Conservation (phyloP, 1,140 invertebrate species). For the Leptestheria dahalacensis region DNA sequence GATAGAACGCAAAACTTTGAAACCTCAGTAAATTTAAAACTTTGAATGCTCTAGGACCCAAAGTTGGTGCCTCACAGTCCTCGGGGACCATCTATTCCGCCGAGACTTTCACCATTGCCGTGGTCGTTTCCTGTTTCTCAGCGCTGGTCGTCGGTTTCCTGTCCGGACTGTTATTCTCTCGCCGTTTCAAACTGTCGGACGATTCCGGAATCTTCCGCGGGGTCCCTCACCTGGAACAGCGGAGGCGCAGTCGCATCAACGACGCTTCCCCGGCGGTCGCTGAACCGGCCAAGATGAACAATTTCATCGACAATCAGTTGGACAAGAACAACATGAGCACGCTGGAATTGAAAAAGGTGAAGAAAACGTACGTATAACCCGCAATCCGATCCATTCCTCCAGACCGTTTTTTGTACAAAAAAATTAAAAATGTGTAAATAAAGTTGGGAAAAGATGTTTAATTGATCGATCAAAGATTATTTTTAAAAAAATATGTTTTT, state of each 20-base stretch:
- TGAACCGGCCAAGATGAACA: constrained; percentile 41
- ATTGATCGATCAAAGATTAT: too few species aligned
- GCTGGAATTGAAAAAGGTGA: constrained; percentile 56
- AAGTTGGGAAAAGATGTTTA: too few species aligned
- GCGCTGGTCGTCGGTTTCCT: constrained; percentile 67
- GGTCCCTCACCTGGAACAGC: constrained; percentile 42
- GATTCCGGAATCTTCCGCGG: constrained; percentile 20
- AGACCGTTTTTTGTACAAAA: too few species aligned
- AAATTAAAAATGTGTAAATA: too few species aligned
- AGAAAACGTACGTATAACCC: constrained; percentile 72
- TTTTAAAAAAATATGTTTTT: background rate
- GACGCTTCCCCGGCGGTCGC: constrained; percentile 22
- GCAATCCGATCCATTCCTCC: too few species aligned
- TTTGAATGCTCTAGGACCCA: constrained; percentile 19
- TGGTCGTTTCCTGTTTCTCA: constrained; percentile 56
- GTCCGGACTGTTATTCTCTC: constrained; percentile 63
- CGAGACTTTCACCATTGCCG: constrained; percentile 57
- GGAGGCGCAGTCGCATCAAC: constrained; percentile 32
- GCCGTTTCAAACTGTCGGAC: constrained; percentile 49
- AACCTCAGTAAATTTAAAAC: background rate
- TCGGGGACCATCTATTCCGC: constrained; percentile 50
- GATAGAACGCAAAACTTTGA: background rate
- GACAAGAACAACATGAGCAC: constrained; percentile 41
- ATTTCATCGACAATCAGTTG: constrained; percentile 58
- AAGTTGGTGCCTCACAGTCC: constrained; percentile 26